phyloP scores from a whole-genome alignment of 37 sponge, comb jelly and placozoan genomes.

The Lycopodina hypogea region DNA sequence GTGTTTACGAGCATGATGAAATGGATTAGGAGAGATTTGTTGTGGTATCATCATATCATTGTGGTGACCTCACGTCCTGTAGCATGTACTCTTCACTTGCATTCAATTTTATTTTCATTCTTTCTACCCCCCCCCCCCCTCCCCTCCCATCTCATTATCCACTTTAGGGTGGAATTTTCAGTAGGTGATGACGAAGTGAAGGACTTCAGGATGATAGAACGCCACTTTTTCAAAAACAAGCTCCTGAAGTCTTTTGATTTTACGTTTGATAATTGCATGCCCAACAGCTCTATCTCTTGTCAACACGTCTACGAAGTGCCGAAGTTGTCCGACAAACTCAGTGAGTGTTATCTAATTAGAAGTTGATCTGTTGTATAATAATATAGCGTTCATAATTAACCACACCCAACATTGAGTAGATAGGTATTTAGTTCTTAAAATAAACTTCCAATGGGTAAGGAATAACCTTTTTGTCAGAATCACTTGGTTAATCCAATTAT shows the following conservation, averaged over 20 bases:
- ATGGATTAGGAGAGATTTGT: too few species aligned
- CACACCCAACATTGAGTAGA: too few species aligned
- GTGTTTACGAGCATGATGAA: too few species aligned
- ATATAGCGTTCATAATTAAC: neutral
- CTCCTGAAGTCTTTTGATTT: constrained; percentile 91
- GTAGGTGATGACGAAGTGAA: constrained; percentile 85
- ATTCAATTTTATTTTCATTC: too few species aligned
- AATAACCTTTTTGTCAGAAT: too few species aligned
- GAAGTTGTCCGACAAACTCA: constrained; percentile 60
- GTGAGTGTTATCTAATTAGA: constrained; percentile 54
- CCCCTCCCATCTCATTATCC: neutral
- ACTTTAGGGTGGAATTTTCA: constrained; percentile 85
- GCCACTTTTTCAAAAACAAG: constrained; percentile 87
- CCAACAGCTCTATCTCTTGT: constrained; percentile 91
- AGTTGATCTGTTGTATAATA: too few species aligned
- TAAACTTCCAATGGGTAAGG: too few species aligned
- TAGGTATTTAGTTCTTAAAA: too few species aligned
- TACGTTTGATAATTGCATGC: constrained; percentile 95
- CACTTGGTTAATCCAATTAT: too few species aligned
- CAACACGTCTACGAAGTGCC: constrained; percentile 97
- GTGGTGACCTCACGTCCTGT: too few species aligned
- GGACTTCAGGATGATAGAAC: constrained; percentile 93
- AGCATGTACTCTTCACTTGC: too few species aligned
- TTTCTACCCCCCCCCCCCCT: neutral
- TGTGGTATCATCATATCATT: too few species aligned